Percentiles rank a stretch among this genome's conserved stretches.
Evolutionary conservation across 1,140 invertebrate species (phyloP).

Genomic region (Bathynomus jamesi): DNA sequence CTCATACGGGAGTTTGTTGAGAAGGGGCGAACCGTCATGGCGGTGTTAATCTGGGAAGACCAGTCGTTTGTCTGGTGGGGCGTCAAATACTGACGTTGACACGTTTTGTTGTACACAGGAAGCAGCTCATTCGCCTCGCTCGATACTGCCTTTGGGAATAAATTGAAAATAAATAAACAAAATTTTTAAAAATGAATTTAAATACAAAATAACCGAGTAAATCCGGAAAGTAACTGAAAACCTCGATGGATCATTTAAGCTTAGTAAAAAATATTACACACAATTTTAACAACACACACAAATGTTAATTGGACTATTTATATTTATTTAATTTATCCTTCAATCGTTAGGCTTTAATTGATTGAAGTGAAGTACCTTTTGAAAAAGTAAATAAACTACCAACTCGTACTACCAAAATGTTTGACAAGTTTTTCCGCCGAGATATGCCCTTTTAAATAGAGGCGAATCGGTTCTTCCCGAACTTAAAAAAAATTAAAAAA

Average conservation of each 20-base stretch:
- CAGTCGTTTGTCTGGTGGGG: slow-evolving; percentile 76
- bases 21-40: slow-evolving; percentile 33
- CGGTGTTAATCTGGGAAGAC: slow-evolving; percentile 43
- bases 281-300: not conserved
- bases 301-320: too few species aligned
- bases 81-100: slow-evolving; percentile 76
- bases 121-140: slow-evolving; percentile 93
- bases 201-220: not conserved
- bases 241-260: not conserved
- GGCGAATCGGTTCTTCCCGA: too few species aligned
- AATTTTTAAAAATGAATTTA: not conserved
- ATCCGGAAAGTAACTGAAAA: not conserved
- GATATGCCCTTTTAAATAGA: too few species aligned
- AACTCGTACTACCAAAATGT: too few species aligned
- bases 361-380: too few species aligned
- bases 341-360: too few species aligned
- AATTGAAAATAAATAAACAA: slow-evolving; percentile 13
- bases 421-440: too few species aligned
- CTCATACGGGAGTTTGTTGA: slow-evolving; percentile 16
- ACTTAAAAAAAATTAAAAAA: too few species aligned
- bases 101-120: slow-evolving; percentile 93
- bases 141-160: slow-evolving; percentile 64
- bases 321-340: too few species aligned
- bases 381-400: too few species aligned
- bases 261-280: not conserved